Percentiles rank a stretch among this genome's conserved stretches.
Evolutionary conservation across 2,113 vertebrate genomes (phyloP).

Genomic region (Scopus umbretta): DNA sequence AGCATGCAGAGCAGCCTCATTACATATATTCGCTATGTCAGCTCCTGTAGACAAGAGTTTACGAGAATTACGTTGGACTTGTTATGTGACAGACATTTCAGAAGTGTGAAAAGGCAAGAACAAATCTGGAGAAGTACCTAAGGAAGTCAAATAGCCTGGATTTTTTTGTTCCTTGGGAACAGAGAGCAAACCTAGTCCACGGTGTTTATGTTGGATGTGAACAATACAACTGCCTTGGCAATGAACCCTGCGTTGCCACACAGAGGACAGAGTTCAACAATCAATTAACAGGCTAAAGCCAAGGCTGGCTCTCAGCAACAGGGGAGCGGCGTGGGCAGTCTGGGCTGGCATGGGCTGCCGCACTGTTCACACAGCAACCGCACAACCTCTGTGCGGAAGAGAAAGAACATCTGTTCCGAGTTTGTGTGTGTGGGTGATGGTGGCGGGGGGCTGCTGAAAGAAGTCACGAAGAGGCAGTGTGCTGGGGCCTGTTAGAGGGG

Average conservation of each 20-base stretch:
- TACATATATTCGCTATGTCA: constrained; percentile 97
- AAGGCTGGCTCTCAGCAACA: neutral
- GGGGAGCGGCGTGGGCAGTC: neutral
- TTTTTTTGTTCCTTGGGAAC: constrained; percentile 2
- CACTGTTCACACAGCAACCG: neutral
- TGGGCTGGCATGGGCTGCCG: neutral
- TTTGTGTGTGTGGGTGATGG: constrained; percentile 28
- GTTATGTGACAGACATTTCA: neutral
- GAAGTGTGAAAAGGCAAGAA: neutral
- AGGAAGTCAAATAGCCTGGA: neutral
- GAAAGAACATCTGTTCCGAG: constrained; percentile 9
- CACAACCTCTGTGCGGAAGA: neutral
- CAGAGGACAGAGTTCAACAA: neutral
- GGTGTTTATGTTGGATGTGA: neutral
- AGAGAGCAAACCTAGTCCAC: neutral
- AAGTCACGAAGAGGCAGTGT: neutral
- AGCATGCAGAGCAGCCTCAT: constrained; percentile 92
- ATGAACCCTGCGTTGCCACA: neutral
- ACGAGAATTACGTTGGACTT: neutral
- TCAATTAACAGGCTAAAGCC: neutral
- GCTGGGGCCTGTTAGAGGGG: constrained; percentile 42
- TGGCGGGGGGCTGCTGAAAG: constrained; percentile 17
- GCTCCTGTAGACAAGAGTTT: constrained; percentile 76
- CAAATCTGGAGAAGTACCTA: neutral
- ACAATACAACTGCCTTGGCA: neutral